Base-by-base conservation (phyloP, 2,113 vertebrate species). In the Colaptes auratus region DNA sequence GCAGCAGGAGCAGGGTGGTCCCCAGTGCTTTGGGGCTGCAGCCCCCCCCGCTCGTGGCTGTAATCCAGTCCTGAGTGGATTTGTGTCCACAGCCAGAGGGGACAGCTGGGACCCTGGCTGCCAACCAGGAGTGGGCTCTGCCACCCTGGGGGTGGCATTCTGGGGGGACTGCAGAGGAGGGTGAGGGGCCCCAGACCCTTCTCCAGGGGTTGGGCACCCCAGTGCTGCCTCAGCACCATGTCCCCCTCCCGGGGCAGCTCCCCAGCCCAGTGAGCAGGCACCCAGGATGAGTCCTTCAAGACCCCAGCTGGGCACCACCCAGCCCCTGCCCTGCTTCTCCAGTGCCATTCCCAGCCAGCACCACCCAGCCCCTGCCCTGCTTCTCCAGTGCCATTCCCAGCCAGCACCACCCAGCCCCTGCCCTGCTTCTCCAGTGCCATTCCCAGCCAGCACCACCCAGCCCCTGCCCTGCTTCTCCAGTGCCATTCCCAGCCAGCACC, bases 31-130 rank as follows among this genome's bases (percentile, higher is more conserved):
- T 17, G 74, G 73, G 82, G 70, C 39, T n/a, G 10, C 15, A 56
- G 3, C 15, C 27, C 81, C 48, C 74, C 74, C 1, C 0, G 28
- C 20, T 53, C 0, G 6, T 90, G 95, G 92, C 73, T 70, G 78
- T 90, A 82, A 86, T 95, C 95, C 95, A 95, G 70, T 97, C 58
- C 88, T 59, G 14, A 78, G 6, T 96, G 93, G 93, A 86, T 25
- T 6, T 70, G 66, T 94, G 75, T 96, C 93, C 95, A 87, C 50
- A 1, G 30, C 9, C 10, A 20, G 0, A 1, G 23, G 12, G 82
- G 92, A 56, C 10, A 20, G 0, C 46, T 1, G 1, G 15, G 36
- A 12, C 74, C 80, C 86, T 36, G 31, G 31, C 86, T 83, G 82
- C 1, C 0, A 85, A 80, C 71, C 0, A 3, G 19, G 27, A 36